Evolutionary conservation across 2,797 vertebrate species (phyloP).

Genomic region (Pseudotriccus pelzelni): DNA sequence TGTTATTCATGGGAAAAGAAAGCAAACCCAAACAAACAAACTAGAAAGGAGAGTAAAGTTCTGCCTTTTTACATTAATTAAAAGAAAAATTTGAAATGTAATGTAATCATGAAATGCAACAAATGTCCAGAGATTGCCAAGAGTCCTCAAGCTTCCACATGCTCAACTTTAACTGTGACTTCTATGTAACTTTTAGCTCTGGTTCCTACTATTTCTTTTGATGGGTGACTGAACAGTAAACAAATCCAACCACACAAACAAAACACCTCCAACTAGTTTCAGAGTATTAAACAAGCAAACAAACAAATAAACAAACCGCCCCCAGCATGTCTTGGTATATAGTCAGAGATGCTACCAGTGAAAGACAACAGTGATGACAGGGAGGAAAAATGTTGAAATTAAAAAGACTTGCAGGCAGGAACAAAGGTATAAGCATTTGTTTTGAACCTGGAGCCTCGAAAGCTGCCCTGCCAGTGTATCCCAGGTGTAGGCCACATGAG

Average conservation of each 20-base stretch:
- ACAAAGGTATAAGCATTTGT: slow-evolving; percentile 12
- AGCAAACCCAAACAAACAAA: too few relatives aligned
- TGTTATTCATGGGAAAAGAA: background rate
- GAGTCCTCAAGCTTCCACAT: background rate
- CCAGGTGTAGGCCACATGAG: slow-evolving; percentile 46
- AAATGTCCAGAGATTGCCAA: background rate
- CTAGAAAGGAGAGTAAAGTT: background rate
- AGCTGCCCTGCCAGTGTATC: background rate
- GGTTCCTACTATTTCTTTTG: background rate
- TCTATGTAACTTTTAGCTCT: background rate
- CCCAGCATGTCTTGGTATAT: background rate
- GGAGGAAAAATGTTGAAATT: background rate
- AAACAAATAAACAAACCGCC: background rate
- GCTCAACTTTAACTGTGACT: background rate
- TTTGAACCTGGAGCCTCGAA: slow-evolving; percentile 34
- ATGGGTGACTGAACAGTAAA: background rate
- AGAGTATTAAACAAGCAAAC: rapidly evolving
- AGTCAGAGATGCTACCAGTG: background rate
- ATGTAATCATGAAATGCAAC: background rate
- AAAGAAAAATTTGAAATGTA: background rate
- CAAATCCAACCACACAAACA: background rate
- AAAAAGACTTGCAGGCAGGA: background rate
- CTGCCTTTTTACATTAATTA: background rate
- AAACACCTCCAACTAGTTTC: background rate
- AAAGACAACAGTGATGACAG: background rate